Conservation (phyloP, 1,140 invertebrate genomes). For the Heliconius melpomene region DNA sequence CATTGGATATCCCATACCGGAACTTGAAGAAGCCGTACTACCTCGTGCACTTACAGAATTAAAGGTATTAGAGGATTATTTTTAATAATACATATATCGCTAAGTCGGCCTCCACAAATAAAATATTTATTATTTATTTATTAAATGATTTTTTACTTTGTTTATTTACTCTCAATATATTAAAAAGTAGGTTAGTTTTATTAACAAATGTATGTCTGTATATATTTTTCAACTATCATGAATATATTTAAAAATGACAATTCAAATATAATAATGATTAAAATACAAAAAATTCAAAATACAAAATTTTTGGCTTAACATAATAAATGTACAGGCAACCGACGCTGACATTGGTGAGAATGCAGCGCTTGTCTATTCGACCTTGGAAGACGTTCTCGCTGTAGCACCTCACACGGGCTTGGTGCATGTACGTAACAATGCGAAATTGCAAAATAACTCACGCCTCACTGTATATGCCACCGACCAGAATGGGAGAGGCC, state of each 20-base stretch:
- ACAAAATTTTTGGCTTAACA: too few relatives aligned
- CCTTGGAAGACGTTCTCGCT: slow-evolving; percentile 49
- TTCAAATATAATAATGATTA: too few relatives aligned
- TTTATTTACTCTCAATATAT: too few relatives aligned
- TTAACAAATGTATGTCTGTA: too few relatives aligned
- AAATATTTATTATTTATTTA: not conserved
- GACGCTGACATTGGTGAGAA: slow-evolving; percentile 71
- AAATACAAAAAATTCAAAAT: too few relatives aligned
- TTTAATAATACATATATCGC: not conserved
- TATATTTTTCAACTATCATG: not conserved
- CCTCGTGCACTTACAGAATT: slow-evolving; percentile 72
- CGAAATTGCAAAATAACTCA: slow-evolving; percentile 46
- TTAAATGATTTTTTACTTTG: not conserved
- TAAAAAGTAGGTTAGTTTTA: too few relatives aligned
- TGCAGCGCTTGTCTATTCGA: slow-evolving; percentile 63
- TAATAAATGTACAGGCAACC: slow-evolving; percentile 54
- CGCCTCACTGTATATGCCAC: slow-evolving; percentile 54
- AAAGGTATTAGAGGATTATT: slow-evolving; percentile 52
- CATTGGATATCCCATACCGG: slow-evolving; percentile 72
- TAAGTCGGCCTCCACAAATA: not conserved
- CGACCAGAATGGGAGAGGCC: slow-evolving; percentile 60
- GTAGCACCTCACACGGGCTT: slow-evolving; percentile 61
- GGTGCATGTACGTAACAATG: slow-evolving; percentile 59
- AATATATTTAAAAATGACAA: not conserved
- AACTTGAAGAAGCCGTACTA: slow-evolving; percentile 63